Evolutionary conservation across 2,888 invertebrate genomes (phyloP), one percentile per base, ranked within the genome.

Genomic region (Nephrotoma flavescens): DNA sequence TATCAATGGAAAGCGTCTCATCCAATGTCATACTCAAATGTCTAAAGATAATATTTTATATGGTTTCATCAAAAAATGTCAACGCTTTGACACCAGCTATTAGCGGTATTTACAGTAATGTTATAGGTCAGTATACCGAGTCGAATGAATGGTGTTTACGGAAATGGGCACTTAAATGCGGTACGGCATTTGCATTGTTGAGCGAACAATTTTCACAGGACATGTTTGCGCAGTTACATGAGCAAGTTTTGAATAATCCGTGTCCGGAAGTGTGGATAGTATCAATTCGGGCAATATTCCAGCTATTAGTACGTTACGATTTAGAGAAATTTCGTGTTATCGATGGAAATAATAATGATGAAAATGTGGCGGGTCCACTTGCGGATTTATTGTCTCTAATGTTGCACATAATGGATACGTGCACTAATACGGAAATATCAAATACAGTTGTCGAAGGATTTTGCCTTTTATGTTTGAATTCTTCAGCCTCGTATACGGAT

Each of bases 121-220:
- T 93, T 87, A 90, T 93, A 89, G 92, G 92, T 87, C 90, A 91
- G 4, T 91, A 93, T 88, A 90, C 92, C 86, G 92, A 91, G 9
- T 91, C 91, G 2, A 89, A 89, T 87, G 90, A 94, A 88, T 93
- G 93, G 0, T 93, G 93, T 0, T 93, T 96, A 9, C 91, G 95
- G 11, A 93, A 94, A 88, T 93, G 94, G 88, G 95, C 96, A 0
- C 90, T 97, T 6, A 94, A 94, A 89, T 95, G 95, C 3, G 94
- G 96, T 0, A 95, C 95, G 0, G 91, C 96, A 7, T 96, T 93
- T 89, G 96, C 96, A 89, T 93, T 96, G 90, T 90, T 96, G 83
- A 96, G 96, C 89, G 93, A 94, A 87, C 93, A 95, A 19, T 93
- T 95, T 86, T 95, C 96, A 0, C 94, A 94, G 89, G 94, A 95